phyloP scores from a whole-genome alignment of 2,113 vertebrate species.

The Capra hircus region DNA sequence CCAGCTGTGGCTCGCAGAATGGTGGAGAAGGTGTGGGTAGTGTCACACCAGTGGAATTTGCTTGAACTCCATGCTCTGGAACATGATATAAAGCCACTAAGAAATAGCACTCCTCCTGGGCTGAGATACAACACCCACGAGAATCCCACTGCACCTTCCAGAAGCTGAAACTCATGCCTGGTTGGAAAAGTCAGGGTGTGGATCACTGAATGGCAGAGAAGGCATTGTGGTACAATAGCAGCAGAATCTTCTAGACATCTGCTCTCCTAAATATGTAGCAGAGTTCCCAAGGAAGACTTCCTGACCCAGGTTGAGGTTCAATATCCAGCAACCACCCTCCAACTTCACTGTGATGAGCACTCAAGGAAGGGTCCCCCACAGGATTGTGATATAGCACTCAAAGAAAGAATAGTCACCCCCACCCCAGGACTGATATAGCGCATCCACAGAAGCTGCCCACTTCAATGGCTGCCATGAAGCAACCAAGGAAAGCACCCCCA shows the following conservation, averaged over 20 bases:
- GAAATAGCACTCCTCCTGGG: not conserved
- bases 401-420: not conserved
- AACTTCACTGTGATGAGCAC: not conserved
- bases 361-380: not conserved
- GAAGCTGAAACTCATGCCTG: not conserved
- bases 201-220: not conserved
- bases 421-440: not conserved
- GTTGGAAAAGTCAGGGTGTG: not conserved
- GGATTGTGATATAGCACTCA: not conserved
- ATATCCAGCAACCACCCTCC: not conserved
- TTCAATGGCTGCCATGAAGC: not conserved
- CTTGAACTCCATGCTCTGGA: not conserved
- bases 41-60: not conserved
- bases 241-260: not conserved
- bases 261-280: not conserved
- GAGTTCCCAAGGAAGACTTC: not conserved
- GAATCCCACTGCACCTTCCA: not conserved
- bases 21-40: not conserved
- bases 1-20: not conserved
- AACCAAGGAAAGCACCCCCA: not conserved
- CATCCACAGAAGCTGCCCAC: not conserved
- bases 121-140: not conserved
- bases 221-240: not conserved
- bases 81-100: not conserved
- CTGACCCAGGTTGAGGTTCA: not conserved